These are phyloP conservation scores for Epistrophella euchroma DNA, from an alignment of 2,888 invertebrate genomes.

Conservation along the genomic window DNA sequence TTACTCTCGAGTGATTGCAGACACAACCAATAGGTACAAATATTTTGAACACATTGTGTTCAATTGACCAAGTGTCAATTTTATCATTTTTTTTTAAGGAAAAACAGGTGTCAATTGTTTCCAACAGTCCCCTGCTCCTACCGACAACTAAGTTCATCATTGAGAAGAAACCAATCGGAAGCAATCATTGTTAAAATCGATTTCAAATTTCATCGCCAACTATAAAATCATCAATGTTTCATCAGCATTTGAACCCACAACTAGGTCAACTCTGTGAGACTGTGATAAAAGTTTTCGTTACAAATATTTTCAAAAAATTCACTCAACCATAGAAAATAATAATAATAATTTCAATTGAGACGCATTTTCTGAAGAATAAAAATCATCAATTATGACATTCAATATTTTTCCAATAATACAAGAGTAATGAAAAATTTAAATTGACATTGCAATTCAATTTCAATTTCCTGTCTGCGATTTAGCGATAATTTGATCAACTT, in stretches of 20 bases:
- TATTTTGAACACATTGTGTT: neutral
- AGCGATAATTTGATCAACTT: constrained; percentile 47
- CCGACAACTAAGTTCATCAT: neutral
- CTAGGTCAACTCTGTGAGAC: neutral
- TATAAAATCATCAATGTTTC: constrained; percentile 11
- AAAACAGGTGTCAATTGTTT: constrained; percentile 2
- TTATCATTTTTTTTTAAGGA: no score
- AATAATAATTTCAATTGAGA: constrained; percentile 25
- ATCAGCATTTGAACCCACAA: neutral
- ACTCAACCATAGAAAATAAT: constrained; percentile 6
- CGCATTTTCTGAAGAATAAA: neutral
- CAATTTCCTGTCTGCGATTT: constrained; percentile 44
- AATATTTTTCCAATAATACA: neutral
- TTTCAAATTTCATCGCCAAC: neutral
- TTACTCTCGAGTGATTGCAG: neutral
- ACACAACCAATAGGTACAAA: neutral
- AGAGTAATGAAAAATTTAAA: constrained; percentile 17
- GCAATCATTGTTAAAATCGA: neutral
- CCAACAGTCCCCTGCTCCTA: neutral
- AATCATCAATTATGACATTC: constrained; percentile 16
- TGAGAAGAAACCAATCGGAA: neutral
- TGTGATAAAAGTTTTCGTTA: constrained; percentile 15
- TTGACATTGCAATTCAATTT: constrained; percentile 41
- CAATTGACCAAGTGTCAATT: neutral
- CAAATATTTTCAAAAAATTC: neutral